Conservation (phyloP, 2,797 vertebrate species). For the Gymnothorax javanicus region DNA sequence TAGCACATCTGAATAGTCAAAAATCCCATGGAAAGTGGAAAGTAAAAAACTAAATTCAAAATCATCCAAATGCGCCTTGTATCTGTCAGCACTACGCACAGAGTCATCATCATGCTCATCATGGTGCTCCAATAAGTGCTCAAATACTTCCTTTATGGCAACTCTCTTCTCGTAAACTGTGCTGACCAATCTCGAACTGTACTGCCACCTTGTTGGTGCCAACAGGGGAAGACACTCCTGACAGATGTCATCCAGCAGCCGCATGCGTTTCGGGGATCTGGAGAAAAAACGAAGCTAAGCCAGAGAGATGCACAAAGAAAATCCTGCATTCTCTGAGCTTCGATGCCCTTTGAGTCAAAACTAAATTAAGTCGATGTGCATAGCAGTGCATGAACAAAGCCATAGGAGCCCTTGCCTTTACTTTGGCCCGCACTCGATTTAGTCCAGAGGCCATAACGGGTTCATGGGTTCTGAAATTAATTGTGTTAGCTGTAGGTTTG, state of each 20-base stretch:
- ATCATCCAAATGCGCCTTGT: not conserved
- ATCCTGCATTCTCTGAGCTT: slow-evolving; percentile 37
- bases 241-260: slow-evolving; percentile 35
- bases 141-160: slow-evolving; percentile 36
- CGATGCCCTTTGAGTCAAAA: slow-evolving; percentile 31
- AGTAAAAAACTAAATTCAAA: not conserved
- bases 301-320: slow-evolving; percentile 37
- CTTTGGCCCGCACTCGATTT: slow-evolving; percentile 44
- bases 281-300: slow-evolving; percentile 40
- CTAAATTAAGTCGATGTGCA: slow-evolving; percentile 32
- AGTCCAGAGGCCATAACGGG: slow-evolving; percentile 35
- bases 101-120: slow-evolving; percentile 37
- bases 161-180: slow-evolving; percentile 21
- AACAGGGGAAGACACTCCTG: slow-evolving; percentile 18
- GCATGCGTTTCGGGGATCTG: slow-evolving; percentile 26
- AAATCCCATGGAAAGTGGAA: not conserved
- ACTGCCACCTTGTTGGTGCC: slow-evolving; percentile 23
- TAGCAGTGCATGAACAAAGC: slow-evolving; percentile 39
- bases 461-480: too few relatives aligned
- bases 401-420: slow-evolving; percentile 37
- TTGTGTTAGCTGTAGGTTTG: too few relatives aligned
- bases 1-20: slow-evolving; percentile 32
- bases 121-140: slow-evolving; percentile 41
- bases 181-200: slow-evolving; percentile 8
- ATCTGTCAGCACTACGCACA: slow-evolving; percentile 35